Conservation (phyloP, 2,888 invertebrate species). For the Aproaerema taeniolella region DNA sequence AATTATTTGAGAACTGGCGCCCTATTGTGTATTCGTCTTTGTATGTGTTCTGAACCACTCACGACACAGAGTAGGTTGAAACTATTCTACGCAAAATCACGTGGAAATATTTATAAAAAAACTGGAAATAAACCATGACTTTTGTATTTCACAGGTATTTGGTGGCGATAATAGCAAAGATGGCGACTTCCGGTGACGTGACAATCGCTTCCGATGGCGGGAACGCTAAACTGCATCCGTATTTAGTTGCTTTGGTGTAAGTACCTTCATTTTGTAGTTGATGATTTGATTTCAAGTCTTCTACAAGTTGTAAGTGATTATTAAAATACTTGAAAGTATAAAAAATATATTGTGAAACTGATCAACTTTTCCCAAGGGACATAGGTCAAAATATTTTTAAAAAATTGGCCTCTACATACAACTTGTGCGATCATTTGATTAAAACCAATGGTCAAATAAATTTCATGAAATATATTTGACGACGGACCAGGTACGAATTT, state of each 20-base stretch:
- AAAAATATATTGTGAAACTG: neutral
- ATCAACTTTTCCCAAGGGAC: neutral
- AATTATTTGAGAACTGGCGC: neutral
- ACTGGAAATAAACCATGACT: neutral
- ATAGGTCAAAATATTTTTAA: neutral
- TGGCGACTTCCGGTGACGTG: slow-evolving; percentile 49
- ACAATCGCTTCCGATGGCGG: slow-evolving; percentile 45
- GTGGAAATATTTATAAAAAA: neutral
- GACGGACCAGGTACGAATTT: no score
- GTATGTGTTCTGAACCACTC: neutral
- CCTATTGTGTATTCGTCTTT: neutral
- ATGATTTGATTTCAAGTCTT: no score
- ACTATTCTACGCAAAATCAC: neutral
- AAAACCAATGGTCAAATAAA: no score
- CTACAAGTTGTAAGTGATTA: neutral
- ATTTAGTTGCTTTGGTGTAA: slow-evolving; percentile 54
- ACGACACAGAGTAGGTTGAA: neutral
- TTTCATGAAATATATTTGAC: no score
- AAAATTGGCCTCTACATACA: neutral
- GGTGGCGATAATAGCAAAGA: slow-evolving; percentile 26
- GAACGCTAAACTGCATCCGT: slow-evolving; percentile 48
- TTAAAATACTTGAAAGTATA: neutral
- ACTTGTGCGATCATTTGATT: neutral
- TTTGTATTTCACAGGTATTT: slow-evolving; percentile 9
- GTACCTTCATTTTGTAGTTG: slow-evolving; percentile 30